phyloP scores from a whole-genome alignment of 2,113 vertebrate genomes.

The Cyphomyrus discorhynchus region DNA sequence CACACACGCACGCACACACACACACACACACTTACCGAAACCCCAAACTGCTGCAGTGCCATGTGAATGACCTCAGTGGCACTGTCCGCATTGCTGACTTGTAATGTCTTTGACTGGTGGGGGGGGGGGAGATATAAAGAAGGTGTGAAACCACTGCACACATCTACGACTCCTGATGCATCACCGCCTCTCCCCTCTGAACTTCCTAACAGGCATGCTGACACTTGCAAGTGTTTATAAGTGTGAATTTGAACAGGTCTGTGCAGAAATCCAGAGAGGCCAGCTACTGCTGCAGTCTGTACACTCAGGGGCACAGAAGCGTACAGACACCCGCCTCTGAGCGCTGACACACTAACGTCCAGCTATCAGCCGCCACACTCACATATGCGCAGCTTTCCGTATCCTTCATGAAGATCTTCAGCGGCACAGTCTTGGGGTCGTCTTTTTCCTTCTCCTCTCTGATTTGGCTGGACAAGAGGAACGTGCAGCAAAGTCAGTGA shows the following conservation, averaged over 20 bases:
- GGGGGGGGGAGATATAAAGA: neutral
- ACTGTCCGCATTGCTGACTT: conserved; percentile 76
- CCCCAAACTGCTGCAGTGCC: conserved; percentile 80
- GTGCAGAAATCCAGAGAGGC: neutral
- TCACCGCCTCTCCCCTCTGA: neutral
- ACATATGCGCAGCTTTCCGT: conserved; percentile 83
- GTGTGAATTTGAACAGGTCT: neutral
- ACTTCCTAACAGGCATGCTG: neutral
- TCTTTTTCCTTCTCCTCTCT: conserved; percentile 84
- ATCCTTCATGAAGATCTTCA: conserved; percentile 88
- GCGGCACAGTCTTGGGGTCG: conserved; percentile 80
- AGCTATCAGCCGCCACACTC: conserved; percentile 47
- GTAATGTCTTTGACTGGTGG: conserved; percentile 80
- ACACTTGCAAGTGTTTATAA: neutral
- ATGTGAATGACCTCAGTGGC: conserved; percentile 77
- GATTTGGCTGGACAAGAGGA: conserved; percentile 68
- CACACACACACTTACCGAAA: conserved; percentile 66
- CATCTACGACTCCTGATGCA: neutral
- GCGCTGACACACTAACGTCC: neutral
- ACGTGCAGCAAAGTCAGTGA: conserved; percentile 21
- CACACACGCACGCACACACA: conserved; percentile 38
- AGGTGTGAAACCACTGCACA: neutral
- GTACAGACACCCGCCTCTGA: neutral
- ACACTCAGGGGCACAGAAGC: neutral
- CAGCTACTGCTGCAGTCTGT: neutral